Percentiles rank a stretch among this genome's conserved stretches.
These are phyloP conservation scores for Didymodactylos carnosus DNA, from an alignment of 2,888 invertebrate species.

Conservation along the genomic window DNA sequence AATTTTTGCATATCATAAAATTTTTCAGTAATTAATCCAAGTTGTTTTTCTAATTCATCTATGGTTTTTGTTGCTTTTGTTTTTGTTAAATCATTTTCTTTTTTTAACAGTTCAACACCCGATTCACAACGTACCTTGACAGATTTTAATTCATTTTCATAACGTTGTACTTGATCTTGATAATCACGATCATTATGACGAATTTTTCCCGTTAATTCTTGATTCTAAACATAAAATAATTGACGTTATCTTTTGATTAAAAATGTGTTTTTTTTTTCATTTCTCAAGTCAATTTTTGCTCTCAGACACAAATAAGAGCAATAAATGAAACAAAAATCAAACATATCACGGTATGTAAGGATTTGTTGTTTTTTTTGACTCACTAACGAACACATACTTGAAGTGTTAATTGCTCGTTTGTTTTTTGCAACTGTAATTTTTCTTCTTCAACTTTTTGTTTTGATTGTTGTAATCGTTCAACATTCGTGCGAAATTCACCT, in stretches of 20 bases:
- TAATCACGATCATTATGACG: not conserved
- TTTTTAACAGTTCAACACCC: not conserved
- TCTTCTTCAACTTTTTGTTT: not conserved
- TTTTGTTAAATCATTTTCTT: not conserved
- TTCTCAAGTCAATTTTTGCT: too few species aligned
- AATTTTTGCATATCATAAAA: slow-evolving; percentile 1
- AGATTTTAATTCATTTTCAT: not conserved
- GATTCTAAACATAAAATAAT: not conserved
- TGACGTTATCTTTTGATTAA: too few species aligned
- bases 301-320: too few species aligned
- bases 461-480: not conserved
- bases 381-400: too few species aligned
- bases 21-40: not conserved
- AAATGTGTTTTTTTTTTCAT: too few species aligned
- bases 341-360: too few species aligned
- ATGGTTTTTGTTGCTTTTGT: not conserved
- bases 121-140: not conserved
- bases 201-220: not conserved
- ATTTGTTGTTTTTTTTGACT: too few species aligned
- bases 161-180: not conserved
- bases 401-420: not conserved
- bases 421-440: not conserved
- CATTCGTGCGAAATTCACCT: not conserved
- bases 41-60: not conserved
- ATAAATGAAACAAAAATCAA: too few species aligned